Base-by-base conservation (phyloP, 2,797 vertebrate genomes). In the Myotis vivesi region DNA sequence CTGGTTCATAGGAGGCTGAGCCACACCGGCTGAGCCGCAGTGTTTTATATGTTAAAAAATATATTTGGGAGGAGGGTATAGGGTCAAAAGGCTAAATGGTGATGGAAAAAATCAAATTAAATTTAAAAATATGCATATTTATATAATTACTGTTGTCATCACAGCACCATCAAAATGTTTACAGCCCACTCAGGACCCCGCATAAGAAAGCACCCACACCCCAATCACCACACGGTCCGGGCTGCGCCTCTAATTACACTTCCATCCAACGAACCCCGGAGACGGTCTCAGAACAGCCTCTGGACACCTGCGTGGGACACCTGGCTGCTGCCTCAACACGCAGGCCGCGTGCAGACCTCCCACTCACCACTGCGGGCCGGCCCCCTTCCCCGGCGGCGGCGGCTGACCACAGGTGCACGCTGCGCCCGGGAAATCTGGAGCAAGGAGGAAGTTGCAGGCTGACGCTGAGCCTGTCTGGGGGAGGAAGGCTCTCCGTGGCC, bases 121-220 rank as follows among this genome's bases (percentile, higher is more conserved):
- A 3, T 49, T 16, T 49, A 49, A 16, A 46, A 46, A 46, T 3
- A 13, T 46, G 13, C 46, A 0, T 46, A 4, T 46, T 46, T 46
- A 46, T 5, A 53, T 23, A 41, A 20, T 2, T 9, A 19, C 28
- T 4, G 4, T 6, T 17, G 23, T n/a, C 23, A 1, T 2, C 66
- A 62, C 2, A n/a, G 8, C 19, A 12, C 16, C 13, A n/a, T 23
- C 62, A 23, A 22, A 49, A 20, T 0, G 20, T 53, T 30, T 20
- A 55, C 20, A 12, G 17, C 0, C 5, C 25, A 11, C 0, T 17
- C 12, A 22, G 25, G 38, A n/a, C 53, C 22, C 81, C 9, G 6
- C 0, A 57, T 49, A 19, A 15, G 51, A 66, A 28, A 12, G 6
- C 10, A 53, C 28, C 51, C 0, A 10, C 1, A 8, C 25, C 33